Evolutionary conservation across 2,797 vertebrate genomes (phyloP).

Genomic region (Lagothrix lagotricha): DNA sequence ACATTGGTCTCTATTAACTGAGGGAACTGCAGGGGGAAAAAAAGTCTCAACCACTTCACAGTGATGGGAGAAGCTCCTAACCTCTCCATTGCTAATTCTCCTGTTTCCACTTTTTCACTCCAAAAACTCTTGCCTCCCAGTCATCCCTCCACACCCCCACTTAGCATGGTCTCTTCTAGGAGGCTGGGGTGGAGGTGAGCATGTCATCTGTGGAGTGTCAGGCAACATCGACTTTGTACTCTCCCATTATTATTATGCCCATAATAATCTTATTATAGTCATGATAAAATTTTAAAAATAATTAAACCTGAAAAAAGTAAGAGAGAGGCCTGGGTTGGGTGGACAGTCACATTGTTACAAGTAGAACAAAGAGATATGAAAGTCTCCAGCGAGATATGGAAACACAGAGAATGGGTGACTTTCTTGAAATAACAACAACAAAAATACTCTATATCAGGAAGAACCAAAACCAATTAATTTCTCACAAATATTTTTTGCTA

Average conservation of each 20-base stretch:
- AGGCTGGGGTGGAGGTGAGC: background rate
- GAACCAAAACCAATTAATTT: constrained; percentile 10
- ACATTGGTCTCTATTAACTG: background rate
- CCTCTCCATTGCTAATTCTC: background rate
- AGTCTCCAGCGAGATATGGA: background rate
- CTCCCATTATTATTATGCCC: background rate
- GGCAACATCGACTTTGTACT: background rate
- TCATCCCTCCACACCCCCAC: background rate
- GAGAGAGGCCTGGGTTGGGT: no score
- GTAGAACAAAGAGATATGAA: background rate
- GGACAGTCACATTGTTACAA: no score
- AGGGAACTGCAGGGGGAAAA: background rate
- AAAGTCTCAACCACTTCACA: background rate
- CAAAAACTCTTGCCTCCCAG: background rate
- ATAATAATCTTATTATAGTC: background rate
- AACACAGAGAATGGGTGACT: background rate
- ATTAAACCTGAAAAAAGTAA: background rate
- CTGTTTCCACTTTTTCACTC: background rate
- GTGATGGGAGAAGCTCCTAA: background rate
- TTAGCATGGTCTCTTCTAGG: background rate
- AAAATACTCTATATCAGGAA: background rate
- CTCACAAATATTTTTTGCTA: background rate
- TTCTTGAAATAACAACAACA: background rate
- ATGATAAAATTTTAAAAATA: background rate
- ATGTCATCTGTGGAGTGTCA: background rate